Percentiles rank a stretch among this genome's conserved stretches.
These are phyloP conservation scores for Tipula vernalis DNA, from an alignment of 2,888 invertebrate species.

Conservation along the genomic window DNA sequence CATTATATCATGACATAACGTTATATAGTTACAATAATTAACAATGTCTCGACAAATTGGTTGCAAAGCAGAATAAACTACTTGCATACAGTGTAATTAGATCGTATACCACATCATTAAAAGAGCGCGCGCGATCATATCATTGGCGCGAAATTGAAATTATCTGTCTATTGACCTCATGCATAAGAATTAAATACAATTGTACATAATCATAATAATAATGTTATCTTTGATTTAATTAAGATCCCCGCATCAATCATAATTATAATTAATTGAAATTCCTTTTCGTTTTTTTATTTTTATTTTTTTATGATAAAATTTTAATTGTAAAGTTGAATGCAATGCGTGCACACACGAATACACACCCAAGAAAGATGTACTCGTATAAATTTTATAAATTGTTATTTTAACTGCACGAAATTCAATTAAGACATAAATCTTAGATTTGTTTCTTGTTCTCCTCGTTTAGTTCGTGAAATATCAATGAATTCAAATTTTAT, in stretches of 20 bases:
- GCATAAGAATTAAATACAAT: background rate
- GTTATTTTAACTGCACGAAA: background rate
- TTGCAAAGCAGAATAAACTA: background rate
- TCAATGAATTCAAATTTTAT: background rate
- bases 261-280: background rate
- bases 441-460: background rate
- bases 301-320: background rate
- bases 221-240: background rate
- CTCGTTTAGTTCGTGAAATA: background rate
- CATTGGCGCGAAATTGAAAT: background rate
- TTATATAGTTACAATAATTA: background rate
- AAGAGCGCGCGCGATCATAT: background rate
- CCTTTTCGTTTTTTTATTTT: background rate
- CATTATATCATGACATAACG: background rate
- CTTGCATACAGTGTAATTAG: background rate
- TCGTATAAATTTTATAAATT: background rate
- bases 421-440: conserved; percentile 4
- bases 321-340: background rate
- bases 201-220: background rate
- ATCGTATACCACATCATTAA: background rate
- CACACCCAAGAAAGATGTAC: background rate
- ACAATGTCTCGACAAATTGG: background rate
- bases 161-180: background rate
- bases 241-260: background rate
- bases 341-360: background rate